Evolutionary conservation across 2,888 invertebrate genomes (phyloP).

Genomic region (Scaptomyza reducta): DNA sequence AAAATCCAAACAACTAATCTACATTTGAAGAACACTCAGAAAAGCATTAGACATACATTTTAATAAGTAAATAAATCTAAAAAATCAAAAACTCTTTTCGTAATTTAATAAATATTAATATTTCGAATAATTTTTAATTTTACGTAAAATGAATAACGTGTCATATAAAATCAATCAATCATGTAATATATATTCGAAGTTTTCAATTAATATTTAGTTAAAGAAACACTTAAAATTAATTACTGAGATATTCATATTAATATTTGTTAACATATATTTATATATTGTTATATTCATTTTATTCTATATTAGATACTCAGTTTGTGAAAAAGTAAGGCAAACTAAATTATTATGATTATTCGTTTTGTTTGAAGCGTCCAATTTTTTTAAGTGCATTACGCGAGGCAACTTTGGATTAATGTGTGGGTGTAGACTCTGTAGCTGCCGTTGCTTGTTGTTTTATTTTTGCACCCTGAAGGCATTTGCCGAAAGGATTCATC

Average conservation of each 20-base stretch:
- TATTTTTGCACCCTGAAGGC: conserved; percentile 80
- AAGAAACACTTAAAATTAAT: no score
- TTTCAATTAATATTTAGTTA: no score
- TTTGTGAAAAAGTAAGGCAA: no score
- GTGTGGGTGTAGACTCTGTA: conserved; percentile 9
- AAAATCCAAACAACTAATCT: conserved; percentile 72
- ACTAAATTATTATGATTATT: background rate
- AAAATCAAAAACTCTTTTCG: background rate
- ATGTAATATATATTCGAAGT: no score
- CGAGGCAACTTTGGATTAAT: background rate
- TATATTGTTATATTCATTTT: no score
- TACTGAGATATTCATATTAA: no score
- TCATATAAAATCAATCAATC: no score
- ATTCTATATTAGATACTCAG: no score
- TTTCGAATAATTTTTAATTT: no score
- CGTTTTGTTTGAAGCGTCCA: background rate
- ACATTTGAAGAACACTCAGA: conserved; percentile 58
- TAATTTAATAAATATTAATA: no score
- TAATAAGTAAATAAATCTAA: background rate
- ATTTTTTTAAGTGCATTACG: conserved; percentile 9
- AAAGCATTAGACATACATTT: background rate
- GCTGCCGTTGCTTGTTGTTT: conserved; percentile 60
- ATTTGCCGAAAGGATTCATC: conserved; percentile 81
- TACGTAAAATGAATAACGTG: no score
- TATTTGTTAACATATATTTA: no score